These are phyloP conservation scores for Uloborus diversus DNA, from an alignment of 1,140 invertebrate genomes.

Conservation along the genomic window DNA sequence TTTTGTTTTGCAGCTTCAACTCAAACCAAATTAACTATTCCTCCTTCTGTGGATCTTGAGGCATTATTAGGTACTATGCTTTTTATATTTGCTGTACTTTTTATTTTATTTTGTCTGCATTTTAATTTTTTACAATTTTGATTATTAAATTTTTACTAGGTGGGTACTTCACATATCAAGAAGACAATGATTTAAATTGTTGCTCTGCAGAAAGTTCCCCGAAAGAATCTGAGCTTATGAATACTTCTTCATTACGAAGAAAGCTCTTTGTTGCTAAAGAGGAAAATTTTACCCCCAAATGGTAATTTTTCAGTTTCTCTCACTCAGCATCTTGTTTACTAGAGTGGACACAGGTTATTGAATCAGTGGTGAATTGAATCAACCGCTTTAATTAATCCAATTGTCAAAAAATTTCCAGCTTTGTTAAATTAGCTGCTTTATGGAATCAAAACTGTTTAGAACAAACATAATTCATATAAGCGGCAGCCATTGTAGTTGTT, in stretches of 20 bases:
- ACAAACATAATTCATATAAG: too few species aligned
- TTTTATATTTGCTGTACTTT: not conserved
- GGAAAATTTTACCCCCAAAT: not conserved
- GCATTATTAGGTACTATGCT: constrained; percentile 19
- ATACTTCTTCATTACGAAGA: constrained; percentile 36
- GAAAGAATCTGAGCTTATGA: constrained; percentile 2
- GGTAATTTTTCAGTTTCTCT: not conserved
- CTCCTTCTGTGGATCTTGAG: constrained; percentile 16
- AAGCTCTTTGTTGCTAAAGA: constrained; percentile 35
- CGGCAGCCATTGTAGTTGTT: too few species aligned
- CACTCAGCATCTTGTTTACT: too few species aligned
- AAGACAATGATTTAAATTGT: not conserved
- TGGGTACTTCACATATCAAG: constrained; percentile 28
- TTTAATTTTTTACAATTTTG: not conserved
- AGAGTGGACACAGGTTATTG: too few species aligned
- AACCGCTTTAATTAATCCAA: too few species aligned
- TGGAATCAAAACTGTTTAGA: too few species aligned
- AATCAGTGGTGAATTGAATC: too few species aligned
- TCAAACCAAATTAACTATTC: constrained; percentile 32
- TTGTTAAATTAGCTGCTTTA: too few species aligned
- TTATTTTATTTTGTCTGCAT: not conserved
- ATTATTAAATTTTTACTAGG: constrained; percentile 8
- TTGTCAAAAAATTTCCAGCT: too few species aligned
- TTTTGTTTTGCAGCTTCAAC: constrained; percentile 15
- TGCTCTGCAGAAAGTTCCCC: constrained; percentile 9